Percentiles rank a stretch among this genome's conserved stretches.
These are phyloP conservation scores for Aptenodytes patagonicus DNA, from an alignment of 2,113 vertebrate genomes.

Conservation along the genomic window DNA sequence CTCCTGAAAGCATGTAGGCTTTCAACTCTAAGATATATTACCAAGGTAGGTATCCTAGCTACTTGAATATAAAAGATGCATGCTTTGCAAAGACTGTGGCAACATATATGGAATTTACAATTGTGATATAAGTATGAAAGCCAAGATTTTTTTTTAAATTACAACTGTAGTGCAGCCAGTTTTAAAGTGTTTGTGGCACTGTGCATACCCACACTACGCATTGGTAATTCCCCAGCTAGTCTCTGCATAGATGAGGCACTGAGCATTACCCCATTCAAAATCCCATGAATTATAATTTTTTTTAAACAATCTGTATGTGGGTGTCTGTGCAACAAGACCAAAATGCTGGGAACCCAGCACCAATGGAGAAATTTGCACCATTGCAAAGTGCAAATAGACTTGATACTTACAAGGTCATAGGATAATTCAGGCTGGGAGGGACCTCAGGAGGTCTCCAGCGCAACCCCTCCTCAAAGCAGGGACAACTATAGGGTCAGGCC, in stretches of 20 bases:
- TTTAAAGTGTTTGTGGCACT: background rate
- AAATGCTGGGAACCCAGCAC: background rate
- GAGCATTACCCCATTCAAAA: background rate
- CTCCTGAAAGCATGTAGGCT: background rate
- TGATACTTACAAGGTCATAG: background rate
- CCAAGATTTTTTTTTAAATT: background rate
- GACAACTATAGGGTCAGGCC: background rate
- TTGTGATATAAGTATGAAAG: background rate
- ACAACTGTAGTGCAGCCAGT: background rate
- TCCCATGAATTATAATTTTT: background rate
- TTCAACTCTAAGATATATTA: background rate
- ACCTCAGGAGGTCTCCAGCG: background rate
- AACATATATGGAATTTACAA: background rate
- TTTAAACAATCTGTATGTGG: background rate
- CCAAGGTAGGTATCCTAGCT: background rate
- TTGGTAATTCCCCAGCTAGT: background rate
- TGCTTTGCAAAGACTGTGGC: background rate
- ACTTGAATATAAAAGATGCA: background rate
- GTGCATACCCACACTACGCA: too few species aligned
- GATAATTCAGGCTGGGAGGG: background rate
- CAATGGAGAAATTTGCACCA: background rate
- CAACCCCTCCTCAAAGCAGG: background rate
- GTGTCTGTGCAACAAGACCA: background rate
- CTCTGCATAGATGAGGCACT: background rate
- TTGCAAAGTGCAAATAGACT: background rate